Evolutionary conservation across 2,888 invertebrate species (phyloP), one percentile per base, ranked within the genome.

Genomic region (Oxytorus armatus): DNA sequence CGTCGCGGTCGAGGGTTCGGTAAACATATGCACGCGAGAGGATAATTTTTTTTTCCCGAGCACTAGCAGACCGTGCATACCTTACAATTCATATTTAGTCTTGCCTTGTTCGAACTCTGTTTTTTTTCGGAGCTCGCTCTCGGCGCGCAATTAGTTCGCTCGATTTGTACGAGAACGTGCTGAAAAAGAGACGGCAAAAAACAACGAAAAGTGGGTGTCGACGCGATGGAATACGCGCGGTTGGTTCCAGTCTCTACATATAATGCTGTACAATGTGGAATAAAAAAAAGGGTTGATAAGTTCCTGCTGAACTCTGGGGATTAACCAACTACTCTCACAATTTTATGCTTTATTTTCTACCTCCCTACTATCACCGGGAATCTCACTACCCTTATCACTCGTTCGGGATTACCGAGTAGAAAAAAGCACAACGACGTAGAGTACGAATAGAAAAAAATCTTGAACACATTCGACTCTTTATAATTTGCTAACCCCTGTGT

Each of bases 131-230:
- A 65, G 53, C 44, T 53, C 10, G 29, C 74, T 42, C 65, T 65
- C 57, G 57, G 16, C 18, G 49, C 42, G 79, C 51, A 70, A 75
- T 75, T 70, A 79, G 25, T 51, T 23, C n/a, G 65, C 16, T 44
- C 25, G 69, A 55, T 63, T 69, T 29, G 65, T 51, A 42, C 42
- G 29, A 47, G 29, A 57, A 29, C 25, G 36, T 16, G 16, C 33
- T 49, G 44, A 25, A 63, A n/a, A 21, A 23, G 10, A 21, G 57
- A 69, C 29, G 8, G n/a, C n/a, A 49, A 59, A 29, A 57, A 70
- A 25, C 4, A 63, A 36, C 8, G 47, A 14, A 25, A 36, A 68
- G 36, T 47, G 44, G 53, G 49, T 68, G 44, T 33, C 57, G 65
- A 63, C 29, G 25, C 25, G 23, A 44, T 8, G 21, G n/a, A 55